Conservation (phyloP, 2,888 invertebrate genomes). For the Acleris cristana region DNA sequence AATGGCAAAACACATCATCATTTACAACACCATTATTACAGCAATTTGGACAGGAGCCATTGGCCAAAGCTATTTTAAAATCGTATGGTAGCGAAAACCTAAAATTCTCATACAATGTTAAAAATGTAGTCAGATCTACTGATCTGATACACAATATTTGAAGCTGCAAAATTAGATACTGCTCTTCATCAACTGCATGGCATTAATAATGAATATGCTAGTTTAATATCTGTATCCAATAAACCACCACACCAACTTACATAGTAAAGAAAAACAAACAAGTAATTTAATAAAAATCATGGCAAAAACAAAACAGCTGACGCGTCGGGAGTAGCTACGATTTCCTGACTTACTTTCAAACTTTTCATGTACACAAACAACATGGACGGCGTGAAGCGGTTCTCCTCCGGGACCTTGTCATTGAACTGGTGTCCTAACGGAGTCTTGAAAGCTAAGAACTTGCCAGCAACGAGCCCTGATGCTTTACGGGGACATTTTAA, state of each 20-base stretch:
- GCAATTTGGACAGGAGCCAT: slow-evolving; percentile 35
- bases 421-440: slow-evolving; percentile 93
- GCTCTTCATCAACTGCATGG: too few species aligned
- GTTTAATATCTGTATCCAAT: too few species aligned
- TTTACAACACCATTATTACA: slow-evolving; percentile 23
- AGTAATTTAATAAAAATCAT: neutral
- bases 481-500: slow-evolving; percentile 94
- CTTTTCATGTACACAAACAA: slow-evolving; percentile 91
- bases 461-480: slow-evolving; percentile 87
- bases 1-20: slow-evolving; percentile 7
- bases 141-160: too few species aligned
- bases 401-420: slow-evolving; percentile 91
- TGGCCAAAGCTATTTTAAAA: slow-evolving; percentile 24
- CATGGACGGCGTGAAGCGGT: slow-evolving; percentile 94
- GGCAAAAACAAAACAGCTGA: slow-evolving; percentile 35
- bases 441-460: slow-evolving; percentile 97
- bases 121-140: too few species aligned
- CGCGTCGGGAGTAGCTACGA: slow-evolving; percentile 26
- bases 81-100: neutral
- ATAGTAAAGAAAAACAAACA: neutral
- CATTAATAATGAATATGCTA: too few species aligned
- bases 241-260: too few species aligned
- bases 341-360: slow-evolving; percentile 85
- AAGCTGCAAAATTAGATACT: too few species aligned
- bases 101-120: neutral